phyloP scores from a whole-genome alignment of 2,797 vertebrate species.

The Sparus aurata region DNA sequence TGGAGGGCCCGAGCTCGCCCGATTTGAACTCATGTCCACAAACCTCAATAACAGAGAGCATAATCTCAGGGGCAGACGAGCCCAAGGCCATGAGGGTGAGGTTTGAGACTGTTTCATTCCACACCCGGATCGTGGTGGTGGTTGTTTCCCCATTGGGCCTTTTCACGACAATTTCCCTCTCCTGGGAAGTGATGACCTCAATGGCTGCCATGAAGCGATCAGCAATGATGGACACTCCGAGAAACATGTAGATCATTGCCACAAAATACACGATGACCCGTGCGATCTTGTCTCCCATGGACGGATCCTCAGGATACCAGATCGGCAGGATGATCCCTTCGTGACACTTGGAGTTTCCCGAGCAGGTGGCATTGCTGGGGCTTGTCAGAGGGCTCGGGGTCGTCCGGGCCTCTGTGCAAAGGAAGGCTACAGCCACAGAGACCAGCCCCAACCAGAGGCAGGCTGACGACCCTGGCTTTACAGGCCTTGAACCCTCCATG shows the following conservation, averaged over 20 bases:
- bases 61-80: conserved; percentile 96
- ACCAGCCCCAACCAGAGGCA: conserved; percentile 96
- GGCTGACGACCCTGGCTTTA: conserved; percentile 90
- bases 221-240: conserved; percentile 98
- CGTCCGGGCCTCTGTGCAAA: conserved; percentile 87
- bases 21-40: conserved; percentile 95
- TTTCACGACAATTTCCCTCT: conserved; percentile 95
- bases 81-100: conserved; percentile 98
- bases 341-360: conserved; percentile 90
- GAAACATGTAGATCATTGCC: conserved; percentile 99
- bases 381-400: conserved; percentile 86
- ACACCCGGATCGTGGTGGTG: conserved; percentile 94
- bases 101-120: conserved; percentile 99
- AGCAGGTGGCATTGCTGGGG: conserved; percentile 91
- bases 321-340: conserved; percentile 97
- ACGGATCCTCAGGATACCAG: conserved; percentile 99
- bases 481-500: conserved; percentile 96
- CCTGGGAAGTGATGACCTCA: conserved; percentile 98
- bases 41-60: conserved; percentile 96
- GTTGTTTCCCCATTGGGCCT: conserved; percentile 97
- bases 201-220: conserved; percentile 99
- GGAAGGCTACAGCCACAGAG: conserved; percentile 77
- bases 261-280: conserved; percentile 99
- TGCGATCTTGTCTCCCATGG: conserved; percentile 98
- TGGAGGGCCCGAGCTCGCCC: conserved; percentile 95